Conservation (phyloP, 2,113 vertebrate genomes). For the Conger conger region DNA sequence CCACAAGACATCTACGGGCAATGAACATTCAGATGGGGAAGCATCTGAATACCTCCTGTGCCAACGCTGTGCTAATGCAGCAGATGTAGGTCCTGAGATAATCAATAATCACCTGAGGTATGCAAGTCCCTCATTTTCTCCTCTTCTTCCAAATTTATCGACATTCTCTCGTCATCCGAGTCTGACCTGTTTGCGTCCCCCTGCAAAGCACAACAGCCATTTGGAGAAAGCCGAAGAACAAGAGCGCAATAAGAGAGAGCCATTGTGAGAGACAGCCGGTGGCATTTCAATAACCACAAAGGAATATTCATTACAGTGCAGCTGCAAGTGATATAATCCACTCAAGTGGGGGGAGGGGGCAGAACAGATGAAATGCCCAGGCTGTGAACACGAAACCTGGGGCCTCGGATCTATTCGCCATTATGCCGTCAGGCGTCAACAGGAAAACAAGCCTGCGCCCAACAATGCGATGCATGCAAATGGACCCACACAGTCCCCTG, state of each 20-base stretch:
- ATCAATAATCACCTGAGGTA: constrained; percentile 68
- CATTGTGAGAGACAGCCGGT: not conserved
- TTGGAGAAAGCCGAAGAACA: not conserved
- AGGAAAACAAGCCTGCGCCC: not conserved
- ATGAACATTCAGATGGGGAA: not conserved
- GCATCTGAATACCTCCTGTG: not conserved
- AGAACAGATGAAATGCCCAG: not conserved
- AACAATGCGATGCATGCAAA: not conserved
- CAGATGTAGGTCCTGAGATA: not conserved
- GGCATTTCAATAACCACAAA: constrained; percentile 20
- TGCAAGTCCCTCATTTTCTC: constrained; percentile 81
- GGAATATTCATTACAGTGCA: constrained; percentile 18
- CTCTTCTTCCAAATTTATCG: constrained; percentile 82
- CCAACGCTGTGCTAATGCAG: not conserved
- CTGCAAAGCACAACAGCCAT: constrained; percentile 56
- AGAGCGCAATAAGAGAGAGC: not conserved
- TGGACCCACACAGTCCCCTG: not conserved
- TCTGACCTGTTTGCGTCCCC: constrained; percentile 93
- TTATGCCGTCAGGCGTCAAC: not conserved
- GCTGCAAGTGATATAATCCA: constrained; percentile 19
- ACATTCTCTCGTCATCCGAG: constrained; percentile 83
- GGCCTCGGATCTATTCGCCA: not conserved
- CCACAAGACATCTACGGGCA: not conserved
- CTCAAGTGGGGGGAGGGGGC: not conserved
- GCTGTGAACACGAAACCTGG: not conserved